Conservation (phyloP, 2,113 vertebrate genomes). For the Rhinichthys klamathensis region DNA sequence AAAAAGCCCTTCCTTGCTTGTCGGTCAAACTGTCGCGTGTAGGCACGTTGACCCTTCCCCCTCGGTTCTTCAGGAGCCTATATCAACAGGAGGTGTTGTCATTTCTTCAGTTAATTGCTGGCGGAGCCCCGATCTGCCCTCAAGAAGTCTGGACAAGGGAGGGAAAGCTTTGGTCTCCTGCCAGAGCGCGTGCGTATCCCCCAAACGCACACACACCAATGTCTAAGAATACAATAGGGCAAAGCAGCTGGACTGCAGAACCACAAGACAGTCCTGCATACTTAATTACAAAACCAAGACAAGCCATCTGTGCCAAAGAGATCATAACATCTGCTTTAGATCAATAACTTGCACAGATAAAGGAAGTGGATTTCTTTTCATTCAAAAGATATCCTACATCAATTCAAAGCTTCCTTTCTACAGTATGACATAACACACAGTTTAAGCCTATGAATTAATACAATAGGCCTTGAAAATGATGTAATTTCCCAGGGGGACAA, state of each 20-base stretch:
- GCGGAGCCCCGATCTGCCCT: slow-evolving; percentile 26
- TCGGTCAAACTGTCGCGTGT: slow-evolving; percentile 39
- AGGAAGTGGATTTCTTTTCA: slow-evolving; percentile 26
- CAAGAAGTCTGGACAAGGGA: slow-evolving; percentile 25
- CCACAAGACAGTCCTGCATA: slow-evolving; percentile 42
- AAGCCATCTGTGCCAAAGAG: slow-evolving; percentile 61
- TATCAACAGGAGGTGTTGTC: slow-evolving; percentile 60
- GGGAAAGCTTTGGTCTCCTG: slow-evolving; percentile 37
- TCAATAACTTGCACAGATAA: slow-evolving; percentile 56
- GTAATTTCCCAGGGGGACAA: slow-evolving; percentile 36
- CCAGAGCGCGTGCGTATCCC: slow-evolving; percentile 2
- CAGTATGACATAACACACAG: not conserved
- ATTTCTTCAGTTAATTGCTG: slow-evolving; percentile 59
- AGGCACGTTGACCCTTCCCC: not conserved
- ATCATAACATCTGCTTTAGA: slow-evolving; percentile 59
- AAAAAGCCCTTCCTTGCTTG: slow-evolving; percentile 46
- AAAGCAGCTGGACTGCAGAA: slow-evolving; percentile 62
- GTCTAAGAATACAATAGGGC: slow-evolving; percentile 49
- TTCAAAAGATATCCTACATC: slow-evolving; percentile 11
- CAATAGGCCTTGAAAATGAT: not conserved
- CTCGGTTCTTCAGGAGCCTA: slow-evolving; percentile 15
- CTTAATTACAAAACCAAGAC: slow-evolving; percentile 51
- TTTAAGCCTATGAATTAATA: slow-evolving; percentile 14
- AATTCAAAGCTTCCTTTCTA: slow-evolving; percentile 24
- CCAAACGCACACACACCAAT: slow-evolving; percentile 19